Base-by-base conservation (phyloP, 2,797 vertebrate species). In the Dryobates pubescens region DNA sequence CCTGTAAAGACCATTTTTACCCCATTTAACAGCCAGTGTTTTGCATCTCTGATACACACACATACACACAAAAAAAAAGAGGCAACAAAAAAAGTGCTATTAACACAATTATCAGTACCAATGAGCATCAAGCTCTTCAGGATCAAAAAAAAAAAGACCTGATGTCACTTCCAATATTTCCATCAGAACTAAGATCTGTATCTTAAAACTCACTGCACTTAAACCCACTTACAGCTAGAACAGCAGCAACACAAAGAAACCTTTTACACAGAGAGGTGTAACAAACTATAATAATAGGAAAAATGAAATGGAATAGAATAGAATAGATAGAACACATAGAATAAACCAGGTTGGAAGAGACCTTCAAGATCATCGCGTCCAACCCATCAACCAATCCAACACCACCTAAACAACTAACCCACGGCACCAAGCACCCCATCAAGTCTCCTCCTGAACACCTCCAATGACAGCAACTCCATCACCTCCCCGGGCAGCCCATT, bases 1-100 rank as follows among this genome's bases (percentile, higher is more conserved):
- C 80, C 67, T 86, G 78, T 94, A 94, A 96, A 95, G 86, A 86
- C 85, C 95, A 89, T 95, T 97, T 97, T 96, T 96, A 91, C 75
- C 73, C 65, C 75, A 76, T 93, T 96, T 96, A 96, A 87, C 45
- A 67, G 74, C 93, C 71, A 79, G 45, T 65, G 41, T 69, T 68
- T 73, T 88, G 43, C 74, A 76, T 75, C 87, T 92, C 89, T 77
- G 79, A 88, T 65, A 88, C 5, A 59, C 15, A 61, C 27, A 34
- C 15, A 64, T 47, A 41, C 41, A n/a, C 16, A 26, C 38, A 20
- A n/a, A 68, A 57, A 57, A 47, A 7, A 29, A 34, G 8, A 19
- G 9, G 13, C 14, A 26, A 45, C 17, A 11, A 0, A 7, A 76
- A 18, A 61, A 57, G 49, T 24, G 41, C 67, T 49, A 70, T 92